Evolutionary conservation across 2,888 invertebrate species (phyloP).

Genomic region (Nymphalis polychloros): DNA sequence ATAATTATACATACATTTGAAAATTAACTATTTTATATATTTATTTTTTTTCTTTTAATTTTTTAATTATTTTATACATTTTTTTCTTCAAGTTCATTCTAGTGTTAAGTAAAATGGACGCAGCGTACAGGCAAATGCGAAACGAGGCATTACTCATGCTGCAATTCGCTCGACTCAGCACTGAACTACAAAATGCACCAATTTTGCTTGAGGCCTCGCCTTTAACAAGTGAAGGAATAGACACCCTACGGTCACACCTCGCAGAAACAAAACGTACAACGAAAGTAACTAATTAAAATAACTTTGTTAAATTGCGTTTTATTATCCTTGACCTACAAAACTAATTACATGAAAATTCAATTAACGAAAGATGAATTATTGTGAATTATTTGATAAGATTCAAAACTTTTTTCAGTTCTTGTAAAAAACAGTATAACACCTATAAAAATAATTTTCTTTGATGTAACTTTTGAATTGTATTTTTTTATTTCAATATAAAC

Average conservation of each 20-base stretch:
- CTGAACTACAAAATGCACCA: constrained; percentile 85
- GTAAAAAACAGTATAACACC: neutral
- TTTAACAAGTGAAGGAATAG: constrained; percentile 86
- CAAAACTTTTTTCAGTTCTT: constrained; percentile 13
- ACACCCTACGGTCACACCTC: constrained; percentile 78
- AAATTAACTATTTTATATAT: neutral
- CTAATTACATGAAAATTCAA: constrained; percentile 35
- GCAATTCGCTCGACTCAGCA: constrained; percentile 86
- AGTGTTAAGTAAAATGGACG: constrained; percentile 91
- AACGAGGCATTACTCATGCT: constrained; percentile 92
- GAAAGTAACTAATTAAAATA: constrained; percentile 27
- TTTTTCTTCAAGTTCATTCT: constrained; percentile 80
- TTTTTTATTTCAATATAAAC: too few relatives aligned
- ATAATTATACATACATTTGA: neutral
- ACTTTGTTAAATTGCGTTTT: constrained; percentile 21
- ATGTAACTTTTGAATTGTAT: too few relatives aligned
- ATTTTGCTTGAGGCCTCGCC: constrained; percentile 88
- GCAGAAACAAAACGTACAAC: constrained; percentile 50
- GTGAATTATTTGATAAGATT: constrained; percentile 31
- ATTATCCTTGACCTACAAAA: constrained; percentile 37
- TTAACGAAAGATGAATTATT: constrained; percentile 37
- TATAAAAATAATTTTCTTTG: too few relatives aligned
- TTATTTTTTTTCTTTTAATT: too few relatives aligned
- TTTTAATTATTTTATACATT: too few relatives aligned
- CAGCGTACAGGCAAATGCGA: constrained; percentile 92